phyloP scores from a whole-genome alignment of 1,140 invertebrate genomes.

The Platyura marginata region DNA sequence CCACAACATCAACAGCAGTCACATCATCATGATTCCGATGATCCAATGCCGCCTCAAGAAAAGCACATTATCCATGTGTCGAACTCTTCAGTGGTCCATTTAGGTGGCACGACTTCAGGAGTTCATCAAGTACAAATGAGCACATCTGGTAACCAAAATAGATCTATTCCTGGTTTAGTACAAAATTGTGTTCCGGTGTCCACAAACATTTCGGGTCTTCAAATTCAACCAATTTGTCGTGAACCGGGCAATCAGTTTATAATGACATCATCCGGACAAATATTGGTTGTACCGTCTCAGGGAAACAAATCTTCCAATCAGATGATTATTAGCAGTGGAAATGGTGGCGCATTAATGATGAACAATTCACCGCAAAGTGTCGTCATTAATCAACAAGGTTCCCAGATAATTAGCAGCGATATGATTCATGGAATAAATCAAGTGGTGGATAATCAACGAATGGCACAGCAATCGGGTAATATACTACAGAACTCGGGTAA shows the following conservation, averaged over 20 bases:
- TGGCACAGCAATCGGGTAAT: not conserved
- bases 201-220: not conserved
- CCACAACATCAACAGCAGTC: too few relatives aligned
- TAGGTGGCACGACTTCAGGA: not conserved
- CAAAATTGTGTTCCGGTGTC: not conserved
- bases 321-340: not conserved
- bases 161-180: not conserved
- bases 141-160: not conserved
- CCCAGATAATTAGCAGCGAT: not conserved
- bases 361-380: conserved; percentile 1
- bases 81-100: not conserved
- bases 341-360: not conserved
- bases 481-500: conserved; percentile 1
- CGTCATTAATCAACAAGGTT: conserved; percentile 1
- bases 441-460: not conserved
- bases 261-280: conserved; percentile 22
- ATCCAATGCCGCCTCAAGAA: not conserved
- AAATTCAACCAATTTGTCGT: not conserved
- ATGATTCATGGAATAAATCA: not conserved
- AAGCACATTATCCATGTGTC: not conserved
- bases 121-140: not conserved
- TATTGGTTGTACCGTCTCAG: conserved; percentile 30
- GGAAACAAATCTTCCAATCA: conserved; percentile 10
- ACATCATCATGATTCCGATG: not conserved
- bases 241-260: conserved; percentile 14